Evolutionary conservation across 2,113 vertebrate genomes (phyloP), one percentile per base, ranked within the genome.

Genomic region (Nyctibius bracteatus): DNA sequence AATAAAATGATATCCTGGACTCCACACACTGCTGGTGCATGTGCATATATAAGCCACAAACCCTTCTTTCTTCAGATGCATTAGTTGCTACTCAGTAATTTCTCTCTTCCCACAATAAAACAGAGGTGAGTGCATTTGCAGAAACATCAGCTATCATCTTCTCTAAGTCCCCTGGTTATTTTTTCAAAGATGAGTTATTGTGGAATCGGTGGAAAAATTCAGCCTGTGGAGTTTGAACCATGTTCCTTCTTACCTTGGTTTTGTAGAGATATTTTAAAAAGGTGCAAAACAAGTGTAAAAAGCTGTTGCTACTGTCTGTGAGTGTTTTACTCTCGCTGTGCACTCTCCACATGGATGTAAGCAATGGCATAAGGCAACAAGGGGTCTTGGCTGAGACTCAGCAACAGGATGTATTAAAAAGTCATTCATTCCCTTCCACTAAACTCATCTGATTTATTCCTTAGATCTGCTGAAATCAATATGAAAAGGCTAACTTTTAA

Each of bases 401-500:
- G 33, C 31, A 52, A 51, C 8, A 88, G 49, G 90, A 75, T 71
- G 65, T 65, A 93, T 84, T 84, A 47, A 78, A 12, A 93, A 92
- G 46, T 55, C 59, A 52, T 61, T 86, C 39, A 82, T 91, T 92
- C 41, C 66, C 33, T 35, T 92, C 47, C 46, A 49, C 39, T 83
- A 81, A 83, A 86, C 35, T 67, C 8, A 25, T 27, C 43, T 71
- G 63, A 90, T 88, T 90, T 93, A 83, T 90, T 86, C 86, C 47
- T 86, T 51, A 92, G 82, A 79, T 79, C n/a, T 92, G 9, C 43
- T 68, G 82, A 88, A 78, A 94, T 91, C 94, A 71, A 94, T 92
- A 79, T 61, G 39, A 94, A 91, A 71, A 81, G 13, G 19, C 25
- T 81, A 89, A 68, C 57, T 94, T 94, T 39, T 58, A 95, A 86